These are phyloP conservation scores for Arge pagana DNA, from an alignment of 2,888 invertebrate genomes.

Conservation along the genomic window DNA sequence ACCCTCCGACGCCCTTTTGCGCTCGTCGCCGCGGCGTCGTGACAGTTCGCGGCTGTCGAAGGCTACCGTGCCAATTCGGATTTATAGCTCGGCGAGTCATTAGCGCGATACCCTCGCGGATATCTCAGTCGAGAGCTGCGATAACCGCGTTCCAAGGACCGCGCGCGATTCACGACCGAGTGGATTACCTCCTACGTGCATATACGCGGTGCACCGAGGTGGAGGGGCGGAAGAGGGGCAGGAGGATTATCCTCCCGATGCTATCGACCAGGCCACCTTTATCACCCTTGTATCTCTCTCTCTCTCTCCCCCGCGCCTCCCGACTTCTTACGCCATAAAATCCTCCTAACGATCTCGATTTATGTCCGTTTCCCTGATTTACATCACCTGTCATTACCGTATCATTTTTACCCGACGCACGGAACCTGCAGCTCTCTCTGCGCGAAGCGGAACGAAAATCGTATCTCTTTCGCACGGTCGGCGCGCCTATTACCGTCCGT, in stretches of 20 bases:
- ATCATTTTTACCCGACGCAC: no score
- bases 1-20: background rate
- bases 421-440: no score
- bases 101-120: constrained; percentile 5
- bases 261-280: no score
- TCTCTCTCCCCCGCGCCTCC: no score
- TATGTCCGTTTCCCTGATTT: no score
- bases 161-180: background rate
- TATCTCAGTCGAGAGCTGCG: constrained; percentile 8
- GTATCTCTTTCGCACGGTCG: no score
- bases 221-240: background rate
- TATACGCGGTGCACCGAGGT: background rate
- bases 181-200: background rate
- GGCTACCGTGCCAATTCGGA: constrained; percentile 10
- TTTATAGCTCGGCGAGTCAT: constrained; percentile 11
- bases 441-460: no score
- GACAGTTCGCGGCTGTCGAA: background rate
- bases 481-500: no score
- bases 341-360: no score
- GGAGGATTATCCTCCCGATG: constrained; percentile 6
- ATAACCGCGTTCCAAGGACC: constrained; percentile 1
- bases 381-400: no score
- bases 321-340: no score
- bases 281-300: constrained; percentile 5
- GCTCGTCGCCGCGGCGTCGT: constrained; percentile 2